Percentiles rank a stretch among this genome's conserved stretches.
Evolutionary conservation across 2,113 vertebrate species (phyloP).

Genomic region (rat (Rattus norvegicus)): GRCr8 NC_086019.1:90281501-90282000

Average conservation of each 20-base stretch:
- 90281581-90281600: not conserved
- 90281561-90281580: not conserved
- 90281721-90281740: rapidly evolving
- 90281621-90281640: not conserved
- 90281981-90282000: not conserved
- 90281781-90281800: not conserved
- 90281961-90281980: not conserved
- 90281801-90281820: not conserved
- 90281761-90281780: not conserved
- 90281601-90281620: not conserved
- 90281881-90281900: not conserved
- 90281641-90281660: not conserved
- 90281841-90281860: not conserved
- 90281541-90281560: not conserved
- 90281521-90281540: not conserved
- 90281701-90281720: not conserved
- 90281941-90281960: not conserved
- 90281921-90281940: not conserved
- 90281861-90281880: not conserved
- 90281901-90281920: not conserved
- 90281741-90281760: not conserved
- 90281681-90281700: not conserved
- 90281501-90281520: slow-evolving; percentile 54
- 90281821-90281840: not conserved
- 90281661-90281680: not conserved